These are phyloP conservation scores for Acrobasis suavella DNA, from an alignment of 2,888 invertebrate species.

Conservation along the genomic window DNA sequence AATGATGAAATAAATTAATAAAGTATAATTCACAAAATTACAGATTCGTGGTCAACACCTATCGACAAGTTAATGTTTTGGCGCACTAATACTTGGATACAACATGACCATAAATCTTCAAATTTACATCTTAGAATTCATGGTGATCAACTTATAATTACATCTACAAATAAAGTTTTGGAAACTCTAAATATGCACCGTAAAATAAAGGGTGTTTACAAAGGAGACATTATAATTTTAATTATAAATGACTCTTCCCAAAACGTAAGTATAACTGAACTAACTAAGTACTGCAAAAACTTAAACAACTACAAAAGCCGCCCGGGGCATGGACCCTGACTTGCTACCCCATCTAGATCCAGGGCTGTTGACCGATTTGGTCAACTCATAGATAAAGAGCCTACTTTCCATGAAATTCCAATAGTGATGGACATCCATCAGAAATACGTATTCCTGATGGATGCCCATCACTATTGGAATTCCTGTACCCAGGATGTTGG, in stretches of 20 bases:
- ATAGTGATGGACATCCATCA: too few species aligned
- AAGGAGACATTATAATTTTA: conserved; percentile 61
- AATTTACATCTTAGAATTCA: conserved; percentile 47
- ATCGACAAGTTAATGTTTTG: conserved; percentile 66
- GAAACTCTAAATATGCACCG: conserved; percentile 59
- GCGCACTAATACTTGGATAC: conserved; percentile 54
- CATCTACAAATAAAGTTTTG: conserved; percentile 51
- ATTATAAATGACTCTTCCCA: conserved; percentile 35
- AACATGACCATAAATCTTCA: conserved; percentile 42
- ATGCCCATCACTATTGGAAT: too few species aligned
- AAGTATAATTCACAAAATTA: conserved; percentile 22
- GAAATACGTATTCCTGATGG: too few species aligned
- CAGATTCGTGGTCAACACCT: conserved; percentile 44
- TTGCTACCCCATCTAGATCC: too few species aligned
- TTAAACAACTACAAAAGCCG: too few species aligned
- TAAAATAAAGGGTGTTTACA: conserved; percentile 66
- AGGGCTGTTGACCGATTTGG: too few species aligned
- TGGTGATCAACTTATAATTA: conserved; percentile 61
- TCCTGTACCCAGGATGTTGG: too few species aligned
- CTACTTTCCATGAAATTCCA: too few species aligned
- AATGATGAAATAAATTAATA: neutral
- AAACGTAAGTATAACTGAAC: conserved; percentile 2
- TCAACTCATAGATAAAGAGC: too few species aligned
- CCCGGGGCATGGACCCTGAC: too few species aligned
- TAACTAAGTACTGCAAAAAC: too few species aligned